A percentile compares a stretch with the other conserved stretches of the same genome.
Conservation (phyloP, 2,113 vertebrate species). For the Mormyrus iriodes region DNA sequence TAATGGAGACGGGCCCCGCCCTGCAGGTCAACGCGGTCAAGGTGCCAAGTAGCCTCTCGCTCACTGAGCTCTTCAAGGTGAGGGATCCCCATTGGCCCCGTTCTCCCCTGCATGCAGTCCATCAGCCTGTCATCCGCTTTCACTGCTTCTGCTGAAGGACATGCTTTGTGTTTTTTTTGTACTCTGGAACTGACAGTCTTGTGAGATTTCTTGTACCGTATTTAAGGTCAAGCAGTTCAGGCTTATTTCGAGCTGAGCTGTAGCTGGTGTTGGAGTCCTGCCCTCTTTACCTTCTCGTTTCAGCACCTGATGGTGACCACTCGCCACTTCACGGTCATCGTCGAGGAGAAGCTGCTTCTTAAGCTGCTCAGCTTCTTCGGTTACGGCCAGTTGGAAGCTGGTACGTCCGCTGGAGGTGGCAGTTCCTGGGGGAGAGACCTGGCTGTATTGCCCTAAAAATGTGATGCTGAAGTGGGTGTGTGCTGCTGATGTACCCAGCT, state of each 20-base stretch:
- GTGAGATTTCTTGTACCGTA: not conserved
- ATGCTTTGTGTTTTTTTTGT: not conserved
- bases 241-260: not conserved
- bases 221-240: not conserved
- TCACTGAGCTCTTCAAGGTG: slow-evolving; percentile 95
- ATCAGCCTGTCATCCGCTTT: not conserved
- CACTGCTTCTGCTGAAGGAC: not conserved
- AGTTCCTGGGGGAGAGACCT: not conserved
- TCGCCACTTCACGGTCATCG: slow-evolving; percentile 82
- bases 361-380: slow-evolving; percentile 91
- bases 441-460: not conserved
- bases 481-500: not conserved
- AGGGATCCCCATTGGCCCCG: not conserved
- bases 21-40: slow-evolving; percentile 88
- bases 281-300: slow-evolving; percentile 3
- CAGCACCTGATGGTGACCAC: slow-evolving; percentile 94
- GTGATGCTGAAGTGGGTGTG: not conserved
- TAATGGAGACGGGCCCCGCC: slow-evolving; percentile 67
- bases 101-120: not conserved
- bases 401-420: slow-evolving; percentile 48
- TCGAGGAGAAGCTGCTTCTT: slow-evolving; percentile 91
- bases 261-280: not conserved
- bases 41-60: slow-evolving; percentile 81
- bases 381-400: slow-evolving; percentile 76
- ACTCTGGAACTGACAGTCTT: not conserved